Base-by-base conservation (phyloP, 2,113 vertebrate genomes). In the Aldabrachelys gigantea region DNA sequence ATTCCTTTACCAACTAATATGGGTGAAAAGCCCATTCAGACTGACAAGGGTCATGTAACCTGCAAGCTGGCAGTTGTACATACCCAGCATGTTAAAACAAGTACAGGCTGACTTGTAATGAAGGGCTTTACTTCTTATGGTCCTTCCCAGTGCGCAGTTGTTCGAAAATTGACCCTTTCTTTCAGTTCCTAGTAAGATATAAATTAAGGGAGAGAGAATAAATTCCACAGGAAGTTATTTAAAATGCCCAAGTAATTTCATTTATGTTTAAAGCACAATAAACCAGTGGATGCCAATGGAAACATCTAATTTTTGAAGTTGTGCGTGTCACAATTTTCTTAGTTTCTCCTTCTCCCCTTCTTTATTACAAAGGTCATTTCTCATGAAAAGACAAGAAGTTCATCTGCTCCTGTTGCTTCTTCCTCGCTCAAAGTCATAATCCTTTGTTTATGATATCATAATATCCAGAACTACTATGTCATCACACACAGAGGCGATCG, bases 111-210 rank as follows among this genome's bases (percentile, higher is more conserved):
- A 95, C 91, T 90, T 92, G 31, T 90, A 91, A 87, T 62, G 94
- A 94, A 91, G 81, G 65, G 93, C 81, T 96, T 96, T 93, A n/a
- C 24, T 88, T 16, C 83, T 91, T 62, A 29, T 80, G 76, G 54
- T 22, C 13, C 56, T 59, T 78, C 35, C 54, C 17, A 79, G 78
- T 83, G 69, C 44, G 88, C 49, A 54, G 24, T 50, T 69, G 10
- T 83, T 38, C 52, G 93, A 31, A 95, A 91, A 87, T 52, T 54
- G 52, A 90, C 52, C 59, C 78, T n/a, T 53, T 87, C 56, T 76
- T 97, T 79, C 92, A 53, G 47, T 62, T 31, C 69, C 79, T 91
- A 25, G 16, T 82, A 87, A 62, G 44, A 69, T 2, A 56, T 12
- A 92, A 90, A 94, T 35, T 4, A 84, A 49, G 72, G 25, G 50